Evolutionary conservation across 1,140 invertebrate species (phyloP).

Genomic region (Hycleus phaleratus): DNA sequence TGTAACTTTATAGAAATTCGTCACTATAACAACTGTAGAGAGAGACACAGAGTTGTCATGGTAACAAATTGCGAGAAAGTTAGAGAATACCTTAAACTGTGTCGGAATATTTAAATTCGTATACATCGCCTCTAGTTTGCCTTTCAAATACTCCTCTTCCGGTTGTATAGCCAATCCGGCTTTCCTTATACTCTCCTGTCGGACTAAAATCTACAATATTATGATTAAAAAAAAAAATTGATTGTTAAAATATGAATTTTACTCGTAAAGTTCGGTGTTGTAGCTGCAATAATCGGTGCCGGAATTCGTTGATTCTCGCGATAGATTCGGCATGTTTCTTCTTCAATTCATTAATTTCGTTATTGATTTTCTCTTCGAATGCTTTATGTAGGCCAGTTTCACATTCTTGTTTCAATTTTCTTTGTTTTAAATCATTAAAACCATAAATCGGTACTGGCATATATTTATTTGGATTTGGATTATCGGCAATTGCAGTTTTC

Average conservation of each 20-base stretch:
- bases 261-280: conserved; percentile 71
- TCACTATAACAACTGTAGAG: no score
- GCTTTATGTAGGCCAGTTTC: conserved; percentile 71
- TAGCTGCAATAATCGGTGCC: conserved; percentile 64
- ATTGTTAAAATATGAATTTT: conserved; percentile 18
- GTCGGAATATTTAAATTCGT: conserved; percentile 82
- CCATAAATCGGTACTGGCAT: conserved; percentile 91
- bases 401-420: conserved; percentile 74
- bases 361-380: conserved; percentile 66
- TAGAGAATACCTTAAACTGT: conserved; percentile 70
- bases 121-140: conserved; percentile 76
- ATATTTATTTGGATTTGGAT: conserved; percentile 81
- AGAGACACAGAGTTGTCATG: no score
- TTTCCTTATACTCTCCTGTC: conserved; percentile 80
- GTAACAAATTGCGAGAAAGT: not conserved
- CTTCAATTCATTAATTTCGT: conserved; percentile 67
- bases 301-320: conserved; percentile 65
- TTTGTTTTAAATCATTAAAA: conserved; percentile 73
- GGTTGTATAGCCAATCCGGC: conserved; percentile 75
- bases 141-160: conserved; percentile 81
- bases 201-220: conserved; percentile 63
- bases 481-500: conserved; percentile 87
- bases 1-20: no score
- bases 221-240: conserved; percentile 18
- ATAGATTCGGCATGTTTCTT: conserved; percentile 61